Conservation (phyloP, 1,140 invertebrate genomes). For the Agrilus planipennis region DNA sequence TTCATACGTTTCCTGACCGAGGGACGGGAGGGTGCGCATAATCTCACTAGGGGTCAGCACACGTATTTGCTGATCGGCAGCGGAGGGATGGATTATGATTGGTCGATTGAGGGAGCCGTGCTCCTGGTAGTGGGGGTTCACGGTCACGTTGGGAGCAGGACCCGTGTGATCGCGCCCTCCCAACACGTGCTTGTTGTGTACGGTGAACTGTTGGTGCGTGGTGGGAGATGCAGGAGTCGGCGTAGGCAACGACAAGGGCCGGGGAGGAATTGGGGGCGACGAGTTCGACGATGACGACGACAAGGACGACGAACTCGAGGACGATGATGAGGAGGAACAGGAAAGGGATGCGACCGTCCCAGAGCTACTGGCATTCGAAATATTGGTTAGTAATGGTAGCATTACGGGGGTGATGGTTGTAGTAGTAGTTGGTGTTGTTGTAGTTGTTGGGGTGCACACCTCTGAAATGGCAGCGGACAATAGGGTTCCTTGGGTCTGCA, state of each 20-base stretch:
- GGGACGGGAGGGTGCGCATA: conserved; percentile 72
- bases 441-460: conserved; percentile 27
- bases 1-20: conserved; percentile 57
- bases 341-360: conserved; percentile 17
- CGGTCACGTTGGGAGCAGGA: conserved; percentile 45
- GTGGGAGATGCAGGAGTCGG: conserved; percentile 26
- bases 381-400: no score
- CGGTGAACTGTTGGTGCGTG: conserved; percentile 32
- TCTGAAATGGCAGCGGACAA: conserved; percentile 19
- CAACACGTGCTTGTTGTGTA: conserved; percentile 38
- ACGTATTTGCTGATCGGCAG: conserved; percentile 64
- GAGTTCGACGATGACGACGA: conserved; percentile 28
- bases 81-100: conserved; percentile 12
- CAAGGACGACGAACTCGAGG: conserved; percentile 16
- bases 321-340: not conserved
- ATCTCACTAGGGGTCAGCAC: conserved; percentile 76
- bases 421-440: conserved; percentile 28
- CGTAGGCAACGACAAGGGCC: conserved; percentile 18
- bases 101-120: conserved; percentile 23
- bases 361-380: conserved; percentile 24
- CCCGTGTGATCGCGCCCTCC: conserved; percentile 29
- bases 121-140: conserved; percentile 43
- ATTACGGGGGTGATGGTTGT: no score
- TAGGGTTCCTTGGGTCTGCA: conserved; percentile 8
- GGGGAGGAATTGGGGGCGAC: conserved; percentile 7